Evolutionary conservation across 2,113 vertebrate species (phyloP), one percentile per base, ranked within the genome.

Genomic region (Hyla sarda): DNA sequence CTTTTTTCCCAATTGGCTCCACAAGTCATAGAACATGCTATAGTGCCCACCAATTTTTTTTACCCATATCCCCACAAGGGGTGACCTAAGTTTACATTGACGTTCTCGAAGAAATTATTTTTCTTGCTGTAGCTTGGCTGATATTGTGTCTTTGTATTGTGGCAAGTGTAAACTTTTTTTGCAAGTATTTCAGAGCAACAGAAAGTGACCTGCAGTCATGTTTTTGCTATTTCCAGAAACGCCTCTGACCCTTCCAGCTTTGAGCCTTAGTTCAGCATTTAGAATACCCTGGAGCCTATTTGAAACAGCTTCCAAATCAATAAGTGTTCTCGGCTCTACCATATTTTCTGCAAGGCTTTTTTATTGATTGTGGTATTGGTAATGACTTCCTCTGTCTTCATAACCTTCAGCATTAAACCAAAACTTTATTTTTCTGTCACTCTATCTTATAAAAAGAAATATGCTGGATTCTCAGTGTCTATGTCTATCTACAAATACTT

Each of bases 331-430:
- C 50, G 77, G 78, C 76, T 80, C 76, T 56, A 45, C 76, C 76
- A 86, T 81, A 54, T 80, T 86, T 80, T 65, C 76, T 80, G 16
- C 34, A 19, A 86, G 84, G 76, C 77, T 72, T 28, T 86, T 86
- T 80, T 78, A 86, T 86, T 73, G 84, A 86, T 86, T 76, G 76
- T 60, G 32, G 78, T 56, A 80, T 86, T 79, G 76, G 84, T 86
- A 86, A 86, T 86, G 78, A 86, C 84, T 86, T 80, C 65, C 84
- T 78, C 67, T 73, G 76, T 80, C 84, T 78, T 86, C 65, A 71
- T 78, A 86, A 86, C 84, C 84, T 86, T 86, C 76, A 80, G 83
- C 58, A 41, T 48, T 50, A 28, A 50, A 73, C 78, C 30, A 81
- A 86, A 85, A 79, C 32, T 45, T 72, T 79, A 69, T 71, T n/a